Evolutionary conservation across 1,140 invertebrate species (phyloP).

Genomic region (Drusus annulatus): DNA sequence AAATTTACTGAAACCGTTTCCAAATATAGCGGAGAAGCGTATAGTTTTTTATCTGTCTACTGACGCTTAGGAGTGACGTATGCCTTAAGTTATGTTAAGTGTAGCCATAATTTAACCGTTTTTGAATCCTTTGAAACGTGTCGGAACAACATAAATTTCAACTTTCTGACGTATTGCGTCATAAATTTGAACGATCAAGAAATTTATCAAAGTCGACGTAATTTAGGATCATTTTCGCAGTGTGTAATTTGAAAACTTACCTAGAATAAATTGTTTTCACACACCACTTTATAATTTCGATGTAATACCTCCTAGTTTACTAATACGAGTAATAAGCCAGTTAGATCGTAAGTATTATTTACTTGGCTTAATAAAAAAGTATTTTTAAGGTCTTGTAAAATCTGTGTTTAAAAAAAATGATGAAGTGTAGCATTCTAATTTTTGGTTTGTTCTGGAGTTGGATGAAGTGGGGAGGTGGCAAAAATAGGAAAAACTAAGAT

Average conservation of each 20-base stretch:
- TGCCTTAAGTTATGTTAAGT: slow-evolving; percentile 13
- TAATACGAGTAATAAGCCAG: too few species aligned
- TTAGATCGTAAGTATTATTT: too few species aligned
- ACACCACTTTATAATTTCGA: neutral
- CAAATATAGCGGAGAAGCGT: too few species aligned
- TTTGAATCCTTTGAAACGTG: slow-evolving; percentile 24
- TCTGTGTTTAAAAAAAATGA: too few species aligned
- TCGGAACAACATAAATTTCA: slow-evolving; percentile 24
- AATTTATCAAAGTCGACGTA: slow-evolving; percentile 29
- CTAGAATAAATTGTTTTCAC: slow-evolving; percentile 5
- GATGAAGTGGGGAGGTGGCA: too few species aligned
- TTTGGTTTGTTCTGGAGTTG: too few species aligned
- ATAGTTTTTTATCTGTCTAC: too few species aligned
- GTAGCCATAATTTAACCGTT: slow-evolving; percentile 30
- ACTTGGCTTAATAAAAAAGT: too few species aligned
- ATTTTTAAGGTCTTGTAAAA: too few species aligned
- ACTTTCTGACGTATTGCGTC: slow-evolving; percentile 28
- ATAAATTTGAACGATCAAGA: slow-evolving; percentile 37
- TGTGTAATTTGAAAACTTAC: slow-evolving; percentile 20
- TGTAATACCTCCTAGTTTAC: neutral
- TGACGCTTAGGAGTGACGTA: slow-evolving; percentile 2
- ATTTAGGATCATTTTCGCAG: slow-evolving; percentile 5
- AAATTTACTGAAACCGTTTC: too few species aligned
- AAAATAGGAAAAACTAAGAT: too few species aligned
- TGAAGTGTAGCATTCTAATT: too few species aligned